Evolutionary conservation across 2,797 vertebrate species (phyloP).

Genomic region (Peromyscus eremicus): DNA sequence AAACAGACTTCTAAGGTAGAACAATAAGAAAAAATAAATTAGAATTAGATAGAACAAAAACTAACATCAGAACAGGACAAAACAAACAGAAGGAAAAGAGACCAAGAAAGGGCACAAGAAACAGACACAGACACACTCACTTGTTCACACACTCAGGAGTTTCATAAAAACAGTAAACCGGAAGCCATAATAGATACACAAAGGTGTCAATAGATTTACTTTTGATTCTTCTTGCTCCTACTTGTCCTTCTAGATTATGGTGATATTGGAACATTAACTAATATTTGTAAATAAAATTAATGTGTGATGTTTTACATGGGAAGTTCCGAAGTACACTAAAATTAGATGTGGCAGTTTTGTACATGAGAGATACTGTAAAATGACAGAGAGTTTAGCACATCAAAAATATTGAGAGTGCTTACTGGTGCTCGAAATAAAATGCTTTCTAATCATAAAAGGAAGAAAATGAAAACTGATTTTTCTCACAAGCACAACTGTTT

Average conservation of each 20-base stretch:
- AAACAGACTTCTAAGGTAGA: background rate
- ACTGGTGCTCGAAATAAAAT: background rate
- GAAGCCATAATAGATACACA: background rate
- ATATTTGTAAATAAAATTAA: conserved; percentile 46
- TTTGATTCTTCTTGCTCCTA: background rate
- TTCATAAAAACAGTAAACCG: background rate
- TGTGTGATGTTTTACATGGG: background rate
- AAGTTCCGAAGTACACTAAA: conserved; percentile 18
- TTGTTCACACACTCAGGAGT: background rate
- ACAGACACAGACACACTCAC: background rate
- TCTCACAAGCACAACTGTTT: background rate
- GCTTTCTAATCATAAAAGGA: background rate
- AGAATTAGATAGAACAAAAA: background rate
- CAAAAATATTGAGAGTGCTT: background rate
- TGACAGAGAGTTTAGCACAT: background rate
- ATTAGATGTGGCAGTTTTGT: background rate
- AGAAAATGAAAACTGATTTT: background rate
- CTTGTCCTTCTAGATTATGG: background rate
- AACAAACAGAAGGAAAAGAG: background rate
- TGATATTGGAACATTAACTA: background rate
- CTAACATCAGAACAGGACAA: background rate
- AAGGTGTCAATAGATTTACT: background rate
- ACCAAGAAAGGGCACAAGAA: background rate
- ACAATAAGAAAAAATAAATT: background rate
- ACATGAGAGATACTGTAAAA: background rate